These are phyloP conservation scores for Coelopa pilipes DNA, from an alignment of 2,888 invertebrate genomes.

Conservation along the genomic window DNA sequence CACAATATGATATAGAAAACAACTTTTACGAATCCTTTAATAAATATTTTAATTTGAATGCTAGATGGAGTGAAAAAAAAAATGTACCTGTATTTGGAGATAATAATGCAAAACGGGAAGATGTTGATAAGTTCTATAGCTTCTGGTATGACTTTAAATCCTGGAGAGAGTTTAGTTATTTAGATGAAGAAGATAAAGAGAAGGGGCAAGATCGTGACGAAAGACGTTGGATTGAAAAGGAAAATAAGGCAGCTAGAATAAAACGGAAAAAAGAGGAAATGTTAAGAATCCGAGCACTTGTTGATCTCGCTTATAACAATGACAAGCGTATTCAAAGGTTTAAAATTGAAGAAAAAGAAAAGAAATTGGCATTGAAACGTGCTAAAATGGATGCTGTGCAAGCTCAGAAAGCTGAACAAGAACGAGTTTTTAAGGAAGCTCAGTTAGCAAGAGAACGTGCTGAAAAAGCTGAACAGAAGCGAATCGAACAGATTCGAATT, in stretches of 20 bases:
- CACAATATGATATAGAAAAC: constrained; percentile 78
- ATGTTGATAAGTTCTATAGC: constrained; percentile 93
- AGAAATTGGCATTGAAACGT: constrained; percentile 86
- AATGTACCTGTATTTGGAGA: constrained; percentile 85
- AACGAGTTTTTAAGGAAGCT: constrained; percentile 78
- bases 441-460: constrained; percentile 80
- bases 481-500: constrained; percentile 83
- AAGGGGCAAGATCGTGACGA: constrained; percentile 97
- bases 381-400: constrained; percentile 87
- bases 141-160: constrained; percentile 99
- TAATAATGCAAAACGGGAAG: constrained; percentile 79
- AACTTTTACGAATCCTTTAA: constrained; percentile 79
- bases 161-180: constrained; percentile 98
- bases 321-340: constrained; percentile 94
- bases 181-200: constrained; percentile 99
- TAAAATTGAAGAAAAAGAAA: constrained; percentile 93
- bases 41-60: constrained; percentile 80
- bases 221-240: constrained; percentile 97
- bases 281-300: constrained; percentile 87
- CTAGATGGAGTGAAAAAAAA: constrained; percentile 91
- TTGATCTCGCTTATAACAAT: constrained; percentile 92
- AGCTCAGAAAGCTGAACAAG: constrained; percentile 86
- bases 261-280: constrained; percentile 98
- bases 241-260: constrained; percentile 92
- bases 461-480: constrained; percentile 84